A percentile compares a stretch with the other conserved stretches of the same genome.
Evolutionary conservation across 2,888 invertebrate species (phyloP).

Genomic region (Pollenia griseotomentosa): DNA sequence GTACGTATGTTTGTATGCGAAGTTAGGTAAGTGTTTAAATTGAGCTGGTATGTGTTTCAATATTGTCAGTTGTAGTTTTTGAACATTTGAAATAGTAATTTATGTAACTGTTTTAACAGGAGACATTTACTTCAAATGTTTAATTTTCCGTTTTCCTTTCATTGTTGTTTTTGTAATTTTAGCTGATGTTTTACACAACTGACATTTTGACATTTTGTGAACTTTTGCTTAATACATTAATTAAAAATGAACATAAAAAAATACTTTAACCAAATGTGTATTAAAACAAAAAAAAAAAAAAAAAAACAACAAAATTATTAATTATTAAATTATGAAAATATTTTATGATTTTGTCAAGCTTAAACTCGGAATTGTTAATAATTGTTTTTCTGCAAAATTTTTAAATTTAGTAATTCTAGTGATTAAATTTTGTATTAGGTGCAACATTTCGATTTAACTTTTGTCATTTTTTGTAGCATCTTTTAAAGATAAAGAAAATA

Average conservation of each 20-base stretch:
- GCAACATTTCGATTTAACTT: no score
- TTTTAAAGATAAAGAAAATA: no score
- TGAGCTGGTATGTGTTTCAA: background rate
- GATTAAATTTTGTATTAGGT: no score
- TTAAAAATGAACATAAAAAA: conserved; percentile 29
- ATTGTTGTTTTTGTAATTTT: conserved; percentile 10
- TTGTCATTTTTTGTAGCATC: no score
- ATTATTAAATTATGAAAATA: no score
- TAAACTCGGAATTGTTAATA: no score
- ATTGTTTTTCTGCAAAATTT: no score
- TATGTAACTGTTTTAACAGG: conserved; percentile 34
- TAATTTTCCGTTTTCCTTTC: conserved; percentile 6
- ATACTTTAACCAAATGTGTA: background rate
- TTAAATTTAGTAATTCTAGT: no score
- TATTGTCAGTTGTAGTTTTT: conserved; percentile 34
- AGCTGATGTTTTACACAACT: conserved; percentile 13
- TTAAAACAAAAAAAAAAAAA: background rate
- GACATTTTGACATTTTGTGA: conserved; percentile 55
- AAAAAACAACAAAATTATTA: no score
- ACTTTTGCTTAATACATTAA: conserved; percentile 46
- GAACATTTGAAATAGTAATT: conserved; percentile 53
- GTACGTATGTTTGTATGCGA: background rate
- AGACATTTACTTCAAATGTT: conserved; percentile 43
- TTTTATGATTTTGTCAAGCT: no score
- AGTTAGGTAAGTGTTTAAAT: background rate